These are phyloP conservation scores for Ibidorhyncha struthersii DNA, from an alignment of 2,113 vertebrate species.

Conservation along the genomic window DNA sequence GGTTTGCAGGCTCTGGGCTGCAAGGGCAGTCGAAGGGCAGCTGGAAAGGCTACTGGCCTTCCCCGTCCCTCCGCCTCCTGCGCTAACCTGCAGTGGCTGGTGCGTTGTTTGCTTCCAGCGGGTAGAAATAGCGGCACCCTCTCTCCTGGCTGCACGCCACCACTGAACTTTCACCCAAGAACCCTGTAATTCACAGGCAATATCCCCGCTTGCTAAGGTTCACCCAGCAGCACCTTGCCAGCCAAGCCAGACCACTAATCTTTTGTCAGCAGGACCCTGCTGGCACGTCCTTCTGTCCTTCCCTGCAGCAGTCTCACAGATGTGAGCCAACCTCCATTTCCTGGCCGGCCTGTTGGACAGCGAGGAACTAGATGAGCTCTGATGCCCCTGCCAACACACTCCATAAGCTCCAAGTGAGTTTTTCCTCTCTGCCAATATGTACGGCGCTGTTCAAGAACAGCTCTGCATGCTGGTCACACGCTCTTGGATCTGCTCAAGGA, in stretches of 20 bases:
- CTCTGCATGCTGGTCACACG: neutral
- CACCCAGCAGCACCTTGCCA: neutral
- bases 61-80: neutral
- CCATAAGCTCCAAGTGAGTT: neutral
- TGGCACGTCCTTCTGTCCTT: neutral
- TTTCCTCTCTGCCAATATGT: neutral
- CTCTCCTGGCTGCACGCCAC: neutral
- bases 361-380: neutral
- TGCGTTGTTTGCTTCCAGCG: neutral
- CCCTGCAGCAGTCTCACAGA: neutral
- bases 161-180: neutral
- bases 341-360: neutral
- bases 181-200: neutral
- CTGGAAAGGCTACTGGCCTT: neutral
- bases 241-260: neutral
- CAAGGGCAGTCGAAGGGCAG: neutral
- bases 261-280: neutral
- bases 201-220: neutral
- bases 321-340: neutral
- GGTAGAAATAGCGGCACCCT: neutral
- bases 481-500: neutral
- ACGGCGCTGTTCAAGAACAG: neutral
- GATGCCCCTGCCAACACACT: neutral
- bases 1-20: neutral
- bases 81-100: rapidly evolving